These are phyloP conservation scores for Platysternon megacephalum DNA, from an alignment of 2,113 vertebrate genomes.

Conservation along the genomic window DNA sequence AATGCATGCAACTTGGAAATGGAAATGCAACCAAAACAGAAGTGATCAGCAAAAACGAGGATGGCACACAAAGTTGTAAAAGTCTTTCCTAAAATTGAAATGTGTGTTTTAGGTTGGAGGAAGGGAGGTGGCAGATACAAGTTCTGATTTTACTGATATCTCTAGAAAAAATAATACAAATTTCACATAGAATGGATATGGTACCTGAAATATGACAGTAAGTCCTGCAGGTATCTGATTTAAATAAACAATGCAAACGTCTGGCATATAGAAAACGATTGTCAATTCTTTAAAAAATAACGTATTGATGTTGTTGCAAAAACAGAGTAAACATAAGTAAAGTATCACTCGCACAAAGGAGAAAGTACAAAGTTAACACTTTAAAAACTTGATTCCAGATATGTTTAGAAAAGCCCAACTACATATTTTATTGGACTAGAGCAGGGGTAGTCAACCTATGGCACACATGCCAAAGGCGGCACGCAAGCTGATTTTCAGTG, in stretches of 20 bases:
- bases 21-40: background rate
- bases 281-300: no score
- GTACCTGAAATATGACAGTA: background rate
- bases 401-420: no score
- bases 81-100: background rate
- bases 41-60: background rate
- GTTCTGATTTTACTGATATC: background rate
- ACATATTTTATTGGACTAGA: no score
- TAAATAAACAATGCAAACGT: background rate
- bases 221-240: background rate
- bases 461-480: no score
- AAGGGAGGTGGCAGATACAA: background rate
- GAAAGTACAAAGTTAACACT: no score
- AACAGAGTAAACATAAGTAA: no score
- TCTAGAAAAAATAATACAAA: background rate
- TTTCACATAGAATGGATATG: background rate
- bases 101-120: background rate
- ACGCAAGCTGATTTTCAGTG: no score
- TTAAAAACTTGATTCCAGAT: no score
- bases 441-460: no score
- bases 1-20: background rate
- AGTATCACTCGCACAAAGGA: no score
- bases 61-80: background rate
- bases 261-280: no score
- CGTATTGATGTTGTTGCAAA: no score